Conservation (phyloP, 2,888 invertebrate species). For the Apantesis nais region DNA sequence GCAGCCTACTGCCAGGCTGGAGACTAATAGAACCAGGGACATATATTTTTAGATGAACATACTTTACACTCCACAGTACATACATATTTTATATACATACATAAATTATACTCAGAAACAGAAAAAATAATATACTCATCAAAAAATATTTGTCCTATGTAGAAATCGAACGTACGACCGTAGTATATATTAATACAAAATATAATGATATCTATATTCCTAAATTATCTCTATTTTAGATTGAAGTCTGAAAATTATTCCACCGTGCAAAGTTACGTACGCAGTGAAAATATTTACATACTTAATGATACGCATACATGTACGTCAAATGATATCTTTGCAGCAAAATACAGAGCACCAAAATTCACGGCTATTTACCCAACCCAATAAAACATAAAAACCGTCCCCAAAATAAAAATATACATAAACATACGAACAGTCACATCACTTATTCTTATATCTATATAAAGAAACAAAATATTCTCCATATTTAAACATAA, state of each 20-base stretch:
- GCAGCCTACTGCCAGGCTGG: too few relatives aligned
- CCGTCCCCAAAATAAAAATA: slow-evolving; percentile 39
- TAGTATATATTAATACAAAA: too few relatives aligned
- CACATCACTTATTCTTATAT: slow-evolving; percentile 38
- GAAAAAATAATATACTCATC: too few relatives aligned
- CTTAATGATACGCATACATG: background rate
- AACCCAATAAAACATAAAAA: slow-evolving; percentile 51
- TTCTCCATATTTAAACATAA: slow-evolving; percentile 40
- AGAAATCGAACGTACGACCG: too few relatives aligned
- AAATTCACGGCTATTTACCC: slow-evolving; percentile 32
- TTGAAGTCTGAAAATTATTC: background rate
- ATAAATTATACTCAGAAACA: too few relatives aligned
- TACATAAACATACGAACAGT: slow-evolving; percentile 37
- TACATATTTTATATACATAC: too few relatives aligned
- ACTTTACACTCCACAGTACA: too few relatives aligned
- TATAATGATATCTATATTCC: background rate
- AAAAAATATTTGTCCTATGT: too few relatives aligned
- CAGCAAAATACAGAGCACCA: slow-evolving; percentile 7
- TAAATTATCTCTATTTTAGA: background rate
- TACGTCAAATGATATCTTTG: background rate
- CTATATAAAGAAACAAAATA: slow-evolving; percentile 38
- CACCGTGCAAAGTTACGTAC: background rate
- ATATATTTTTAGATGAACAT: too few relatives aligned
- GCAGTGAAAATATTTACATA: background rate
- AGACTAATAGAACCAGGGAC: too few relatives aligned